Evolutionary conservation across 1,140 invertebrate genomes (phyloP), one percentile per base, ranked within the genome.

Genomic region (Diplogasteroides magnus): DNA sequence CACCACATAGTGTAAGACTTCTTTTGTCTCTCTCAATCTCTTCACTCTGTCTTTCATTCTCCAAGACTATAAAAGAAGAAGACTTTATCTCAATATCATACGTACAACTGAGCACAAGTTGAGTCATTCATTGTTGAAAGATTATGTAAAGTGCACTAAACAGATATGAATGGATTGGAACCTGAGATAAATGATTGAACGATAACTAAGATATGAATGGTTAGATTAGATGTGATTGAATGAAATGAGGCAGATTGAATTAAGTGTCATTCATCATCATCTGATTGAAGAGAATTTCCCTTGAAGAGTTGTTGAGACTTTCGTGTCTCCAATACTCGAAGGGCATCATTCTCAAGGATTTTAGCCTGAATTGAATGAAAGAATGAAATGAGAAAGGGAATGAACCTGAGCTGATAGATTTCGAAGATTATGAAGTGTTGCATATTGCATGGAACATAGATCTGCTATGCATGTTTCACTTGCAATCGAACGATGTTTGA

Each of bases 401-500:
- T 27, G 19, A 2, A 72, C 73, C 57, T 78, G 77, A 28, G 66
- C 61, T n/a, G 72, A 76, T 14, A 78, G 71, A 69, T 73, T 74
- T 29, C 77, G 66, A 23, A 78, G 77, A 57, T 78, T 78, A 26
- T 78, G 79, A 13, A 78, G 58, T 15, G 77, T 79, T 14, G 69
- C 60, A 63, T 77, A 79, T 68, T 97, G 93, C 89, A 98, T 98
- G 89, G 97, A 97, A 85, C 95, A 91, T 76, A 98, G 88, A 84
- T 91, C 91, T 77, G 91, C 90, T 79, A 97, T 88, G 76, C 91
- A 91, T 71, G 91, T 89, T 86, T 98, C 96, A 84, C 97, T 93
- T 85, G 96, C 93, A 84, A 97, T 92, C 87, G 96, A 95, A 80
- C 91, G 88, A 86, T 98, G 95, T 85, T 98, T 95, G 77, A 98